A percentile compares a stretch with the other conserved stretches of the same genome.
Evolutionary conservation across 2,797 vertebrate species (phyloP).

Genomic region (Spheniscus humboldti): DNA sequence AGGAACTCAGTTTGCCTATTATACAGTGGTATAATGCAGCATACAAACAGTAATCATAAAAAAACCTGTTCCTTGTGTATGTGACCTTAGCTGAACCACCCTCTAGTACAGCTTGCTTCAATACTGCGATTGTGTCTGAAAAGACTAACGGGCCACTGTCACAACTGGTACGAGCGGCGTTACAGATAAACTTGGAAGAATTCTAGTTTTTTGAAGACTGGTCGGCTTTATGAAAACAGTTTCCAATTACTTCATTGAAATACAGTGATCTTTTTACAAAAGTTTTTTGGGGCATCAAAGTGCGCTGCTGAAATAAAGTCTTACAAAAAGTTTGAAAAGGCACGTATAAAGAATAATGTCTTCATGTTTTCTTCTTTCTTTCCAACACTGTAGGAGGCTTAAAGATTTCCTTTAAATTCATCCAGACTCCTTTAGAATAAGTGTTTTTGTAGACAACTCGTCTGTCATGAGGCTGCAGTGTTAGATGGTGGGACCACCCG

Average conservation of each 20-base stretch:
- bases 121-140: not conserved
- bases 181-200: too few relatives aligned
- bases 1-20: not conserved
- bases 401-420: slow-evolving; percentile 73
- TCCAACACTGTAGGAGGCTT: not conserved
- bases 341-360: not conserved
- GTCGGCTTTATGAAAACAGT: not conserved
- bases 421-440: slow-evolving; percentile 67
- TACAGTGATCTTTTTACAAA: not conserved
- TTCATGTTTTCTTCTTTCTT: slow-evolving; percentile 59
- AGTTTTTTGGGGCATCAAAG: not conserved
- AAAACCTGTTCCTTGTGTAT: not conserved
- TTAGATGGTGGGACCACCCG: not conserved
- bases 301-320: not conserved
- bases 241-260: not conserved
- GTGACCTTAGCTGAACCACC: not conserved
- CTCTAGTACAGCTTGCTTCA: not conserved
- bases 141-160: not conserved
- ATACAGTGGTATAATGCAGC: not conserved
- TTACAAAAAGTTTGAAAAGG: not conserved
- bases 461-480: not conserved
- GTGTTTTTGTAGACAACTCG: slow-evolving; percentile 33
- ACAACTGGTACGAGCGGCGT: fast-evolving
- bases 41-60: not conserved
- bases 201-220: not conserved